A percentile compares a stretch with the other conserved stretches of the same genome.
Conservation (phyloP, 2,888 invertebrate species). For the Conus canariensis region DNA sequence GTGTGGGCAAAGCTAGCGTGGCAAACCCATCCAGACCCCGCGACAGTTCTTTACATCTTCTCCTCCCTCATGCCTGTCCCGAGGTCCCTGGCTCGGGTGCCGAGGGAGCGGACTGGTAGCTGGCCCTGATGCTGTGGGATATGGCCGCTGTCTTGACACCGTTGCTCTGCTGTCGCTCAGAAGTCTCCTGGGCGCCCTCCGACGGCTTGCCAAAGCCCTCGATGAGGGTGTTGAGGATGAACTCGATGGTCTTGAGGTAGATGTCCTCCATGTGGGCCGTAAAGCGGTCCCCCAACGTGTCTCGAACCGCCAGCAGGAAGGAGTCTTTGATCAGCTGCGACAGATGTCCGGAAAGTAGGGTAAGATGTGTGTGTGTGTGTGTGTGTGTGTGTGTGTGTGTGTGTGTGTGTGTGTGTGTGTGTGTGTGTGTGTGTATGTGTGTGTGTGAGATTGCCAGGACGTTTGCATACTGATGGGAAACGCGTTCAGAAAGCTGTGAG, state of each 20-base stretch:
- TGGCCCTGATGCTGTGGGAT: not conserved
- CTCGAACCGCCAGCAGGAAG: constrained; percentile 91
- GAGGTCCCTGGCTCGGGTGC: not conserved
- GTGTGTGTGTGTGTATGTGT: too few species aligned
- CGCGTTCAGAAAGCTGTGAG: too few species aligned
- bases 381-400: too few species aligned
- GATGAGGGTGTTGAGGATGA: constrained; percentile 91
- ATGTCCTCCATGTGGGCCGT: constrained; percentile 93
- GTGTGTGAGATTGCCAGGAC: too few species aligned
- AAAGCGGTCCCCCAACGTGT: constrained; percentile 91
- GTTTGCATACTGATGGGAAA: too few species aligned
- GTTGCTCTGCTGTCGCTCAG: not conserved
- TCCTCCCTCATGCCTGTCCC: not conserved
- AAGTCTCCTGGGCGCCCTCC: not conserved
- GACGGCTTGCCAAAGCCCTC: constrained; percentile 84
- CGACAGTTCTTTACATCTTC: not conserved
- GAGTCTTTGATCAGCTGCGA: constrained; percentile 92
- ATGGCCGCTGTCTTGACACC: not conserved
- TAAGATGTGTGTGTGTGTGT: too few species aligned
- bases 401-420: too few species aligned
- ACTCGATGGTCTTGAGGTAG: constrained; percentile 92
- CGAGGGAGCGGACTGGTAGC: not conserved
- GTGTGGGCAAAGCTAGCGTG: too few species aligned
- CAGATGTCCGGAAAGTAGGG: not conserved
- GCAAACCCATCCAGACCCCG: too few species aligned